A percentile compares a stretch with the other conserved stretches of the same genome.
These are phyloP conservation scores for Arnoldichthys spilopterus DNA, from an alignment of 2,797 vertebrate species.

Conservation along the genomic window DNA sequence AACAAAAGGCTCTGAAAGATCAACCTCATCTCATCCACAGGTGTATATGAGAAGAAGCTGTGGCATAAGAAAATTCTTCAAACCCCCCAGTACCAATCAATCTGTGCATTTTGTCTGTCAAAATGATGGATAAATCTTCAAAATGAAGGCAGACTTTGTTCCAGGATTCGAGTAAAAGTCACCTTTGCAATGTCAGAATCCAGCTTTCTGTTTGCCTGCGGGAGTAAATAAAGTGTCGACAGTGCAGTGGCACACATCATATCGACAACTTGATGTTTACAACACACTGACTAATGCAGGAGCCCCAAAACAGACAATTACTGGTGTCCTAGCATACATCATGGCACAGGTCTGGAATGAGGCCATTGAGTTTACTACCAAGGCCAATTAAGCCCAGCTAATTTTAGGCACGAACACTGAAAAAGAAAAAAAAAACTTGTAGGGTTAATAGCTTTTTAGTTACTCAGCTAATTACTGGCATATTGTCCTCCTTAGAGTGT, in stretches of 20 bases:
- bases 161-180: not conserved
- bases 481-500: conserved; percentile 57
- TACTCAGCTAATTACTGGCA: conserved; percentile 70
- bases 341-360: conserved; percentile 64
- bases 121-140: not conserved
- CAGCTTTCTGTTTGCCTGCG: conserved; percentile 4
- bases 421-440: conserved; percentile 52
- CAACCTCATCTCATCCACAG: conserved; percentile 50
- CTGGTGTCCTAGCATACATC: conserved; percentile 50
- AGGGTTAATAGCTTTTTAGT: conserved; percentile 75
- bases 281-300: not conserved
- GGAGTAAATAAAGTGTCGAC: conserved; percentile 18
- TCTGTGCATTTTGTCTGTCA: not conserved
- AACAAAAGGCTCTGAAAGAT: conserved; percentile 52
- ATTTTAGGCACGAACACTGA: conserved; percentile 70
- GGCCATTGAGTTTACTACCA: conserved; percentile 66
- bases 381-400: conserved; percentile 71
- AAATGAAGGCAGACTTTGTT: not conserved
- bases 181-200: not conserved
- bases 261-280: conserved; percentile 35
- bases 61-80: not conserved
- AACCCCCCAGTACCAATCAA: not conserved
- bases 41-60: conserved; percentile 18
- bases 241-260: not conserved
- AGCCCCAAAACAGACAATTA: conserved; percentile 31